These are phyloP conservation scores for Rhorus exstirpatorius DNA, from an alignment of 2,888 invertebrate species.

Conservation along the genomic window DNA sequence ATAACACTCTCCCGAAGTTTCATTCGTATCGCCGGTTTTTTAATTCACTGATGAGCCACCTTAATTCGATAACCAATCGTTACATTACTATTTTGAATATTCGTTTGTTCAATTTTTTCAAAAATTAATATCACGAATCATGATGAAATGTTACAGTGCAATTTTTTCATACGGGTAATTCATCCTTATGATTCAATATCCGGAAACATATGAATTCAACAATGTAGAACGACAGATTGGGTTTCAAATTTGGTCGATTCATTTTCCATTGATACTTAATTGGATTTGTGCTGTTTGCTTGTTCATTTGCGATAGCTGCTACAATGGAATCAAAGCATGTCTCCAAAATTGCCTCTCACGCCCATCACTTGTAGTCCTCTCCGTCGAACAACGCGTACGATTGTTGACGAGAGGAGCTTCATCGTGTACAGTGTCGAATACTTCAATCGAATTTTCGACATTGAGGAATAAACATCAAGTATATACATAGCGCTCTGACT, in stretches of 20 bases:
- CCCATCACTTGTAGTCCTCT: slow-evolving; percentile 1
- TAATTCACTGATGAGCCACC: no score
- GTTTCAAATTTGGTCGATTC: not conserved
- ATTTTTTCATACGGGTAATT: no score
- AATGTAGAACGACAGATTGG: slow-evolving; percentile 1
- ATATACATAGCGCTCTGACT: no score
- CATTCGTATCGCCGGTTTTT: no score
- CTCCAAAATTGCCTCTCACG: not conserved
- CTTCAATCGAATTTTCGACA: not conserved
- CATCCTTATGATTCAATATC: not conserved
- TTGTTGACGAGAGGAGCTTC: not conserved
- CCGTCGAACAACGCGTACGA: not conserved
- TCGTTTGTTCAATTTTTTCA: no score
- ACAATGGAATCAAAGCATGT: slow-evolving; percentile 5
- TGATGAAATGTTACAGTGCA: not conserved
- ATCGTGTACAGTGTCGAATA: not conserved
- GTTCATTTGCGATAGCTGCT: not conserved
- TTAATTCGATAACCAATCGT: no score
- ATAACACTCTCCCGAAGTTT: no score
- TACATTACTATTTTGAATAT: no score
- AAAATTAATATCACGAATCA: no score
- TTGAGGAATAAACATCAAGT: not conserved
- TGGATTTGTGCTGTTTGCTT: not conserved
- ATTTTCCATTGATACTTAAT: not conserved
- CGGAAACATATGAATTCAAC: slow-evolving; percentile 12